phyloP scores from a whole-genome alignment of 2,888 invertebrate genomes.

The Pemphredon lugubris region DNA sequence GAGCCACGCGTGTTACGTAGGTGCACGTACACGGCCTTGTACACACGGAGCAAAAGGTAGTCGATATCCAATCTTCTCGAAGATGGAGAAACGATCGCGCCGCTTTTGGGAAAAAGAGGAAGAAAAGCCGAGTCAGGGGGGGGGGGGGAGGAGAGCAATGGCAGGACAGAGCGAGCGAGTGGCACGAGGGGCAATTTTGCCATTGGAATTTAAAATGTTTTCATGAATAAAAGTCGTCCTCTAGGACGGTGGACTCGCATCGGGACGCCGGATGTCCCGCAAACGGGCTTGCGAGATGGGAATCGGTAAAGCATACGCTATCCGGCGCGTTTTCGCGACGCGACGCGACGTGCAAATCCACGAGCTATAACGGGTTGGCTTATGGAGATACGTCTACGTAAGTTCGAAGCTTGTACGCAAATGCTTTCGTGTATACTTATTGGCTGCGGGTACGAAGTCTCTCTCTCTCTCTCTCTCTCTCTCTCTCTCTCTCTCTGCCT shows the following conservation, averaged over 20 bases:
- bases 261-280: not conserved
- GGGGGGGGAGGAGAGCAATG: not conserved
- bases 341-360: constrained; percentile 41
- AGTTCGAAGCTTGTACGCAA: constrained; percentile 26
- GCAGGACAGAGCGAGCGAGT: constrained; percentile 1
- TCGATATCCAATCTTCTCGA: constrained; percentile 52
- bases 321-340: not conserved
- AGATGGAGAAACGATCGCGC: constrained; percentile 39
- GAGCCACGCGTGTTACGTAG: constrained; percentile 12
- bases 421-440: constrained; percentile 17
- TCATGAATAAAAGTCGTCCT: constrained; percentile 74
- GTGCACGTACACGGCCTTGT: not conserved
- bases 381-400: constrained; percentile 33
- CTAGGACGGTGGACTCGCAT: not conserved
- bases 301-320: constrained; percentile 9
- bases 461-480: not conserved
- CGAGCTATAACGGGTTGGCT: constrained; percentile 27
- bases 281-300: constrained; percentile 6
- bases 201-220: constrained; percentile 75
- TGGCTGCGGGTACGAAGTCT: not conserved
- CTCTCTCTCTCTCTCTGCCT: too few relatives aligned
- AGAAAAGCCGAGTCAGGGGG: not conserved
- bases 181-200: constrained; percentile 67
- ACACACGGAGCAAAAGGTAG: constrained; percentile 16
- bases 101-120: constrained; percentile 1